Evolutionary conservation across 2,113 vertebrate species (phyloP), one percentile per base, ranked within the genome.

Genomic region (Lasiurus cinereus): DNA sequence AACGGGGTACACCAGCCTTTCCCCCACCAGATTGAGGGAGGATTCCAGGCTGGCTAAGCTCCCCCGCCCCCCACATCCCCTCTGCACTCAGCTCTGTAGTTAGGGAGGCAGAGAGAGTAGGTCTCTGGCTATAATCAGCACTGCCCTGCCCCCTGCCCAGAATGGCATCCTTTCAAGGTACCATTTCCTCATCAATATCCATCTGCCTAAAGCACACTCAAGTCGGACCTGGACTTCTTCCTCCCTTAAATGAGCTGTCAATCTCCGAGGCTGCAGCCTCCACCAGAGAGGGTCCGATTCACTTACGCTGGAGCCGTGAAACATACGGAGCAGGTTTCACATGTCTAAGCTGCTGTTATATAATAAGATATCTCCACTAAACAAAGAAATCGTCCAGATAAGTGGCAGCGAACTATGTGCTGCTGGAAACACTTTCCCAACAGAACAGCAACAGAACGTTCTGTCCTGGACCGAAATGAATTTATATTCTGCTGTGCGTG

Each of bases 81-180:
- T 85, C 84, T 18, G 54, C 46, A 19, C 46, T 88, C 36, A 3
- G 36, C 7, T 3, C 76, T 24, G 33, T 6, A 22, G 64, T 33
- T 8, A 18, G 69, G n/a, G 62, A 83, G 76, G 56, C 31, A n/a
- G 7, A 83, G 67, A 85, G 48, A 76, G 64, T 18, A 14, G 43
- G 46, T 56, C 16, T 95, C 93, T 97, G 97, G 93, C 91, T 96
- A 90, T 24, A 54, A 80, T 95, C 94, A 95, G 22, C 0, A 1
- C 54, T 67, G 46, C 39, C 83, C 46, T 36, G 69, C 43, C 70
- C 89, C 74, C 52, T 79, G 59, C 78, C 77, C 31, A 50, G 50
- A 74, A 88, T 21, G 59, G 85, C 89, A 89, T 13, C 80, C 56
- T 84, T 36, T 69, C 87, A 94, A 88, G 77, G 86, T 70, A 83